Base-by-base conservation (phyloP, 2,113 vertebrate species). In the Chamaetylas fuelleborni region DNA sequence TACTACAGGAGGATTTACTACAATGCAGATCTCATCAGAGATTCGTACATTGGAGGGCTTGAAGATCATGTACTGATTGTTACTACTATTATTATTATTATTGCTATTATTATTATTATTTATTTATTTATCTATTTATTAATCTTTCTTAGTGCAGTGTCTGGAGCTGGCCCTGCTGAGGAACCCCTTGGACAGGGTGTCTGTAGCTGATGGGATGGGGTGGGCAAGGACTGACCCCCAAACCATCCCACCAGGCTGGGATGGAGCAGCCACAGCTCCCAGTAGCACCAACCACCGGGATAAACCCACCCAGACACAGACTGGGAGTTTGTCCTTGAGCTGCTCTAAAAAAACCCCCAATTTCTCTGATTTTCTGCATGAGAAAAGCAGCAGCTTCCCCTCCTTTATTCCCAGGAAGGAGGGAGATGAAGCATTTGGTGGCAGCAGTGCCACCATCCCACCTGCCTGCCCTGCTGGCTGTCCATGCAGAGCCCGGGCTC, bases 1-100 rank as follows among this genome's bases (percentile, higher is more conserved):
- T 57, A 26, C 56, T 65, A 29, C 34, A 77, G 82, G 47, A 90
- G 51, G 82, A 94, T 95, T 94, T 93, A 83, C 82, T 88, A 94
- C 79, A 78, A 31, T 71, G 57, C 61, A 84, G 77, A 66, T 38
- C 48, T 83, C 72, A 45, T 86, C 76, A 81, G 64, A 85, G 64
- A 57, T 86, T 83, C 71, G 42, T 15, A 45, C 51, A 45, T 70
- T 86, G 86, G 70, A 74, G 40, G 58, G 47, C 29, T 22, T 64
- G 71, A 74, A 74, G 67, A 92, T 57, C 48, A 69, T 2, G 0
- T 40, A 50, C 36, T 2, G 0, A 57, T 82, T 82, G 45, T 29
- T 85, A 16, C 64, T 70, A 51, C 57, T 88, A 7, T 4, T 47
- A 9, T 34, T 66, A 9, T 8, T 58, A 8, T 19, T 72, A 53